Evolutionary conservation across 2,797 vertebrate species (phyloP).

Genomic region (Sebastiscus tertius): DNA sequence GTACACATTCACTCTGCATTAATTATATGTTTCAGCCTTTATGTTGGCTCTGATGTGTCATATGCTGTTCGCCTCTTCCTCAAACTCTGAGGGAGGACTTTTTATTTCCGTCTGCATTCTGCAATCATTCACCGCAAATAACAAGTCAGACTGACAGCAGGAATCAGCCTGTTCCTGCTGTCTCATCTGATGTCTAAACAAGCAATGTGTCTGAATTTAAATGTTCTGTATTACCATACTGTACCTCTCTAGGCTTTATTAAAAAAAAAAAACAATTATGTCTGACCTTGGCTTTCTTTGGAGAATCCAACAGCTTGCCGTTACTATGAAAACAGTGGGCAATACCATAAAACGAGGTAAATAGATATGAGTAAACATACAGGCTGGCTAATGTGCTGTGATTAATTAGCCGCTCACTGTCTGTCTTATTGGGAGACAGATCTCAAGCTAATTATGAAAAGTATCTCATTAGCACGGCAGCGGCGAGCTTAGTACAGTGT

Average conservation of each 20-base stretch:
- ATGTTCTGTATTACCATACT: background rate
- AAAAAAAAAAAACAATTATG: slow-evolving; percentile 31
- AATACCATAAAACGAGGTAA: slow-evolving; percentile 38
- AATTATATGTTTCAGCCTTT: background rate
- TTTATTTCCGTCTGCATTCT: background rate
- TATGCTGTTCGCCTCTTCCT: background rate
- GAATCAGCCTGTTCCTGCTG: background rate
- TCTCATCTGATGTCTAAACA: slow-evolving; percentile 21
- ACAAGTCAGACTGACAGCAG: slow-evolving; percentile 18
- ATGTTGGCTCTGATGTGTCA: background rate
- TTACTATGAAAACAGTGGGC: slow-evolving; percentile 11
- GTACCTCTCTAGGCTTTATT: slow-evolving; percentile 11
- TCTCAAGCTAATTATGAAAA: slow-evolving; percentile 68
- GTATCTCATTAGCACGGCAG: slow-evolving; percentile 57
- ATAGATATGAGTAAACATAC: slow-evolving; percentile 53
- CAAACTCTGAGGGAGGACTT: background rate
- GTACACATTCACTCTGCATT: background rate
- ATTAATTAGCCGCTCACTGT: slow-evolving; percentile 70
- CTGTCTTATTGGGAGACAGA: slow-evolving; percentile 64
- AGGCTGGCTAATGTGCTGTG: slow-evolving; percentile 57
- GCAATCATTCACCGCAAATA: slow-evolving; percentile 17
- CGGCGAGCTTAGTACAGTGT: slow-evolving; percentile 2
- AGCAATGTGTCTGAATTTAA: slow-evolving; percentile 6
- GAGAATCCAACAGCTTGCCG: slow-evolving; percentile 11
- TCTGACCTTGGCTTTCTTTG: slow-evolving; percentile 30